Percentiles rank a stretch among this genome's conserved stretches.
phyloP scores from a whole-genome alignment of 2,113 vertebrate species.

The Notarius lentiginosus region DNA sequence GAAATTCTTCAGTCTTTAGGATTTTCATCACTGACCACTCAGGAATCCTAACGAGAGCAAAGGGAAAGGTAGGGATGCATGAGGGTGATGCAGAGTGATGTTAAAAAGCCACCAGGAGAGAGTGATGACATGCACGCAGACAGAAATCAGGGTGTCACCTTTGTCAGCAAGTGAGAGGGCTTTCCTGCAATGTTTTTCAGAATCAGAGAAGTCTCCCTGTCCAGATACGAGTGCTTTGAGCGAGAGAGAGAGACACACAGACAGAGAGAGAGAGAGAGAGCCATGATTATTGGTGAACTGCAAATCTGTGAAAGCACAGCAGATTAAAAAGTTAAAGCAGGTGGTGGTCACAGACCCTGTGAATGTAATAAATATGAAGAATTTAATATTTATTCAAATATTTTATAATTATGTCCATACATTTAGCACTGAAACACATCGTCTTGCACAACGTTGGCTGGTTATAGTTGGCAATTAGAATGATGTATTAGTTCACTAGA shows the following conservation, averaged over 20 bases:
- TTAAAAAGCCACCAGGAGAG: slow-evolving; percentile 47
- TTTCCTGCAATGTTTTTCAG: slow-evolving; percentile 99
- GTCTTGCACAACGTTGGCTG: neutral
- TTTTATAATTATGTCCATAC: neutral
- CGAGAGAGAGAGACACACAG: slow-evolving; percentile 78
- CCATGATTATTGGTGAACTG: slow-evolving; percentile 43
- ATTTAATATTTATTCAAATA: neutral
- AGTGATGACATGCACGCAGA: slow-evolving; percentile 32
- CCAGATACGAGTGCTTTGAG: slow-evolving; percentile 98
- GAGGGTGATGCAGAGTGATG: slow-evolving; percentile 22
- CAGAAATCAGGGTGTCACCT: slow-evolving; percentile 81
- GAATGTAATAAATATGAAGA: neutral
- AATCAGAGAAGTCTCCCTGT: slow-evolving; percentile 99
- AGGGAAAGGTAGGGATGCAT: neutral
- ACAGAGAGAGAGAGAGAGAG: slow-evolving; percentile 59
- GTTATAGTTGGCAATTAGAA: neutral
- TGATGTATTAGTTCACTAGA: neutral
- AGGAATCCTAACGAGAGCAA: neutral
- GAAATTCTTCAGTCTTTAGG: neutral
- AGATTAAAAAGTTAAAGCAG: slow-evolving; percentile 37
- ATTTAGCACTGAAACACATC: neutral
- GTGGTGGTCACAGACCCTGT: slow-evolving; percentile 22
- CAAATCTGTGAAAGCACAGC: slow-evolving; percentile 52
- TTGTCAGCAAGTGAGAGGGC: slow-evolving; percentile 98
- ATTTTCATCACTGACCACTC: neutral